A percentile compares a stretch with the other conserved stretches of the same genome.
Evolutionary conservation across 2,797 vertebrate species (phyloP).

Genomic region (Xyrichtys novacula): DNA sequence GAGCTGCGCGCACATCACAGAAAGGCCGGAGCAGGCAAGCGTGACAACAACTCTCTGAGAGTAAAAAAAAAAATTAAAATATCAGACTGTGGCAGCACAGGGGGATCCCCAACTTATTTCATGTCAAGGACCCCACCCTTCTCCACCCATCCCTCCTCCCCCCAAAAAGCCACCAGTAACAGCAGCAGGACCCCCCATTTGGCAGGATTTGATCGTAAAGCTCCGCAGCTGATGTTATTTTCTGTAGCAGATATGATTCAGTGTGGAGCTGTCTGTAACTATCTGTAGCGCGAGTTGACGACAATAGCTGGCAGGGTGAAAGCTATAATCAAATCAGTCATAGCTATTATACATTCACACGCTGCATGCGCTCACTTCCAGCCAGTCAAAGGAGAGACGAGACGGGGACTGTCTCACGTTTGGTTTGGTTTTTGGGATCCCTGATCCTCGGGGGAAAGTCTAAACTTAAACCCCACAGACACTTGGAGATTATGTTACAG

Average conservation of each 20-base stretch:
- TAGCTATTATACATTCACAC: slow-evolving; percentile 44
- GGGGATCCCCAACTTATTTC: slow-evolving; percentile 46
- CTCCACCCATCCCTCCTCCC: slow-evolving; percentile 7
- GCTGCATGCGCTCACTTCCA: slow-evolving; percentile 25
- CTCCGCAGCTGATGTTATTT: slow-evolving; percentile 52
- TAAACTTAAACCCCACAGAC: neutral
- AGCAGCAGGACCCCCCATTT: slow-evolving; percentile 48
- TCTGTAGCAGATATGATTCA: slow-evolving; percentile 50
- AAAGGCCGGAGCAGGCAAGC: slow-evolving; percentile 71
- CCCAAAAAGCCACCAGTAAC: slow-evolving; percentile 8
- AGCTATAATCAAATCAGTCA: slow-evolving; percentile 68
- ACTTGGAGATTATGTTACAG: slow-evolving; percentile 11
- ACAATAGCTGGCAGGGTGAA: slow-evolving; percentile 43
- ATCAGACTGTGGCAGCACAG: slow-evolving; percentile 64
- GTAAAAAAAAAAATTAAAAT: slow-evolving; percentile 72
- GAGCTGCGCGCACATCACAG: slow-evolving; percentile 65
- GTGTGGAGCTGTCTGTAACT: slow-evolving; percentile 40
- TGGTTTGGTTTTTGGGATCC: slow-evolving; percentile 13
- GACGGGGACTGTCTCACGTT: slow-evolving; percentile 1
- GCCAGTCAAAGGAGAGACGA: slow-evolving; percentile 3
- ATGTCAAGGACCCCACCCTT: slow-evolving; percentile 57
- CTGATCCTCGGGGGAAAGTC: slow-evolving; percentile 6
- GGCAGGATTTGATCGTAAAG: slow-evolving; percentile 44
- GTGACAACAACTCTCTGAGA: slow-evolving; percentile 78
- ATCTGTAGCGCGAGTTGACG: slow-evolving; percentile 26